Percentiles rank a stretch among this genome's conserved stretches.
These are phyloP conservation scores for Catamblyrhynchus diadema DNA, from an alignment of 2,797 vertebrate species.

Conservation along the genomic window DNA sequence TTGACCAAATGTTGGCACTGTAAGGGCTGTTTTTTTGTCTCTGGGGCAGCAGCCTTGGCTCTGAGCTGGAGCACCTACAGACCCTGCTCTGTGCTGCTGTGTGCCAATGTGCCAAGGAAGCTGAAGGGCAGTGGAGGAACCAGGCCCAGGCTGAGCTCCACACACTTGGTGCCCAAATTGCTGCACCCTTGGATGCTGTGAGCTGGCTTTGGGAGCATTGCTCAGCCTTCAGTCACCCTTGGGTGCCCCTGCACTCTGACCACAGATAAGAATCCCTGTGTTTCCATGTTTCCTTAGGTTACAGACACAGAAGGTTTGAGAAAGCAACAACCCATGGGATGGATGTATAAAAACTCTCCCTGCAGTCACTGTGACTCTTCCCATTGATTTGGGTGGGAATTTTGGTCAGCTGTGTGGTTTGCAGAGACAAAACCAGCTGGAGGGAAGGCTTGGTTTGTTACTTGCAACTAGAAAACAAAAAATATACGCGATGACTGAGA, in stretches of 20 bases:
- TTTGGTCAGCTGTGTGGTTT: not conserved
- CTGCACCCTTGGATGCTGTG: not conserved
- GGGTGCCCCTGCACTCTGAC: not conserved
- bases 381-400: not conserved
- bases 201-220: not conserved
- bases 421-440: not conserved
- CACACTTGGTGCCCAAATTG: not conserved
- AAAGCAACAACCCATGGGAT: rapidly evolving
- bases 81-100: not conserved
- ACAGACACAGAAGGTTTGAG: not conserved
- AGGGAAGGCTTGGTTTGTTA: not conserved
- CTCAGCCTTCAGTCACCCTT: not conserved
- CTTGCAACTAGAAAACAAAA: not conserved
- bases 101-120: not conserved
- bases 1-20: not conserved
- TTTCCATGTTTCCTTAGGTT: not conserved
- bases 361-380: not conserved
- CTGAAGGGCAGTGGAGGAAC: not conserved
- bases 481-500: not conserved
- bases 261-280: not conserved
- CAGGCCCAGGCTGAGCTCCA: not conserved
- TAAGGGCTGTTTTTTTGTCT: not conserved
- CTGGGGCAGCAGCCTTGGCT: not conserved
- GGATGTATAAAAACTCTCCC: not conserved
- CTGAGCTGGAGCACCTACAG: not conserved